Percentiles rank a stretch among this genome's conserved stretches.
These are phyloP conservation scores for Caenorhabditis inopinata DNA, from an alignment of 1,140 invertebrate species.

Conservation along the genomic window DNA sequence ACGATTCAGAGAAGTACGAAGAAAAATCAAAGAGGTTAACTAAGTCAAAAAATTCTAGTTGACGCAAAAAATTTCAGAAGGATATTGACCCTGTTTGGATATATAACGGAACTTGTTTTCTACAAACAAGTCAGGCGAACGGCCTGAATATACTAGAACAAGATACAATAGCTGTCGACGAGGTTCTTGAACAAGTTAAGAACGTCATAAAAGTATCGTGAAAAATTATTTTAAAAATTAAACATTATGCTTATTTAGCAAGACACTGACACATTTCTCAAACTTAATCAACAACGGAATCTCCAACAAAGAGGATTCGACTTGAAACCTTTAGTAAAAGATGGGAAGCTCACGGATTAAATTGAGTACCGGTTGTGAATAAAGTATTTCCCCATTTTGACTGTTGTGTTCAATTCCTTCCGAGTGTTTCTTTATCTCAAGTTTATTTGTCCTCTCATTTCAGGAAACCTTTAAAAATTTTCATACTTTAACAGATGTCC, in stretches of 20 bases:
- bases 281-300: not conserved
- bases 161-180: not conserved
- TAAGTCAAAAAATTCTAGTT: not conserved
- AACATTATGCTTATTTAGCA: not conserved
- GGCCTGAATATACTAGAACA: constrained; percentile 1
- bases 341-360: not conserved
- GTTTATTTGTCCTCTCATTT: too few species aligned
- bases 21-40: not conserved
- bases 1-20: not conserved
- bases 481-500: not conserved
- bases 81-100: constrained; percentile 4
- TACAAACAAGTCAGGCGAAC: constrained; percentile 1
- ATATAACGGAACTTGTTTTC: not conserved
- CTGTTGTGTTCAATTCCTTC: too few species aligned
- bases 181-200: not conserved
- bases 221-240: not conserved
- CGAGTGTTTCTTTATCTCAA: too few species aligned
- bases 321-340: not conserved
- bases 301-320: not conserved
- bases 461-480: too few species aligned
- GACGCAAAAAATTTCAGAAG: not conserved
- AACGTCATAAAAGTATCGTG: not conserved
- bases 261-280: not conserved
- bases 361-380: not conserved
- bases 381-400: too few species aligned